Evolutionary conservation across 2,888 invertebrate species (phyloP).

Genomic region (Limnephilus auricula): DNA sequence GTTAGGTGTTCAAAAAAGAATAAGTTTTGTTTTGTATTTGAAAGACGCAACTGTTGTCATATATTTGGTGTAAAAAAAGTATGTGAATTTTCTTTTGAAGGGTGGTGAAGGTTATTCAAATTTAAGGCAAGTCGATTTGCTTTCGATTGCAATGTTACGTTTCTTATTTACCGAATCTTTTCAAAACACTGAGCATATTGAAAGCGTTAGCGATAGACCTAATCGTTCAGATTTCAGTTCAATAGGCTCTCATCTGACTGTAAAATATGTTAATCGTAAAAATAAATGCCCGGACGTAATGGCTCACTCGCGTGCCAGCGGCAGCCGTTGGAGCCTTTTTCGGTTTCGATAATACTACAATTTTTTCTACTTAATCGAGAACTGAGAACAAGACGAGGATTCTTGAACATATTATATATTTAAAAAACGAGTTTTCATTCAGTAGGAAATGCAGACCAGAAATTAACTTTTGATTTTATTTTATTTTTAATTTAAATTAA

Average conservation of each 20-base stretch:
- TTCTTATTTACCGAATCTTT: neutral
- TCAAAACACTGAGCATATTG: neutral
- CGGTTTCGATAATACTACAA: neutral
- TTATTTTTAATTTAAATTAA: no score
- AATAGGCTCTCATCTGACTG: slow-evolving; percentile 25
- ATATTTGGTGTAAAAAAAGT: neutral
- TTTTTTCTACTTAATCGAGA: neutral
- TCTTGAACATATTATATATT: neutral
- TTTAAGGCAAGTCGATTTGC: neutral
- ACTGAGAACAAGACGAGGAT: neutral
- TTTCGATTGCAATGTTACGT: neutral
- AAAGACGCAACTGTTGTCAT: neutral
- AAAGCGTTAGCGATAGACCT: neutral
- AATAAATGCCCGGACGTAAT: slow-evolving; percentile 34
- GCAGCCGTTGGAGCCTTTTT: neutral
- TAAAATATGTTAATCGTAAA: slow-evolving; percentile 44
- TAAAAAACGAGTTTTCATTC: neutral
- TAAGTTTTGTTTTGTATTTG: neutral
- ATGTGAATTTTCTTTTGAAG: neutral
- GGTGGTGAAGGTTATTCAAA: neutral
- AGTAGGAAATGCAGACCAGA: neutral
- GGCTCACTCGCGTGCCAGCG: slow-evolving; percentile 23
- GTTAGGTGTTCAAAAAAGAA: no score
- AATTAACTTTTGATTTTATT: no score
- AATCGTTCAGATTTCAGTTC: slow-evolving; percentile 38